Base-by-base conservation (phyloP, 2,888 invertebrate genomes). In the Lochmaea crataegi region DNA sequence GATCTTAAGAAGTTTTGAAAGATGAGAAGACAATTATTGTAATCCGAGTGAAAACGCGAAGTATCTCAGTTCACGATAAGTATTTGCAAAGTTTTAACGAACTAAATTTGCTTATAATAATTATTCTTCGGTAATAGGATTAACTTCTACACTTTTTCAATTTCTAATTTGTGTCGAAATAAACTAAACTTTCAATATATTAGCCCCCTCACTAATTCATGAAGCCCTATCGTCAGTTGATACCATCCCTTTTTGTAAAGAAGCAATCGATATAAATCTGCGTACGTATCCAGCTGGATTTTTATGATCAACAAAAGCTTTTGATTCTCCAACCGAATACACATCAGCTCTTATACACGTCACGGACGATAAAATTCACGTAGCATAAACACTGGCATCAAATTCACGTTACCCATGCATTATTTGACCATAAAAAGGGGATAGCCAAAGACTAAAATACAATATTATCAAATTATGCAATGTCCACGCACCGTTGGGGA, bases 261-360 rank as follows among this genome's bases (percentile, higher is more conserved):
- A 69, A 63, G 42, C 53, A 63, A 69, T 69, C 69, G 69, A 69
- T 63, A n/a, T 16, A 26, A 69, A 69, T 69, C 56, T 69, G 69
- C 69, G 56, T 69, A 69, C 56, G 69, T 69, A 69, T 69, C 61
- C 69, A 63, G 12, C 53, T 14, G 32, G 42, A 60, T 61, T 60
- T 57, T 69, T 63, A 63, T 16, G 26, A 41, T 48, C 53, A 51
- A 56, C 69, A 56, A 63, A 63, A 63, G 69, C 69, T 63, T 69
- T 69, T 69, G 69, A 69, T 69, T 53, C 63, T 11, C 18, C 63
- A 56, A 63, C 69, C 63, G 63, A 53, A 63, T 38, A 63, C 22
- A 61, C 16, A n/a, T n/a, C n/a, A n/a, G n/a, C 63, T 69, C 63
- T 42, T 53, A 32, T 26, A 61, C 48, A 53, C 53, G 22, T 22